These are phyloP conservation scores for Antitype chi DNA, from an alignment of 2,888 invertebrate species.

Conservation along the genomic window DNA sequence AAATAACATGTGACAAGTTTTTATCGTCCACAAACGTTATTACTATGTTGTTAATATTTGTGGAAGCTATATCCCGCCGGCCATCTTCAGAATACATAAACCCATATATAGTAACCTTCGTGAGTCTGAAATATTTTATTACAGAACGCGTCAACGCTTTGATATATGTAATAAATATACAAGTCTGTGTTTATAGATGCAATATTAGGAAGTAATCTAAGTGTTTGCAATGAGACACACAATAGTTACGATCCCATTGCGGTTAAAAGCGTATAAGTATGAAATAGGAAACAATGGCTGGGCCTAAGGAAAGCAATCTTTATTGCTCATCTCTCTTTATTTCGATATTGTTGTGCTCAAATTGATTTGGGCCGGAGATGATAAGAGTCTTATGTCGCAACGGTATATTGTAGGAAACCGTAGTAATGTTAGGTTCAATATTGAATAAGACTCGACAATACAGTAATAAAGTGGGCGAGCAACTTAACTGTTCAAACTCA, in stretches of 20 bases:
- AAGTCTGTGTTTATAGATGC: conserved; percentile 35
- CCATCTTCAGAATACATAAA: conserved; percentile 51
- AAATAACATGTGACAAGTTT: conserved; percentile 17
- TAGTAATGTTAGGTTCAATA: conserved; percentile 83
- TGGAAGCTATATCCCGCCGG: conserved; percentile 34
- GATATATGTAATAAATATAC: conserved; percentile 38
- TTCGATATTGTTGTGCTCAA: conserved; percentile 82
- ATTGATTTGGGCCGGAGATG: conserved; percentile 84
- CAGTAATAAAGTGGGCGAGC: conserved; percentile 75
- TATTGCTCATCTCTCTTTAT: conserved; percentile 82
- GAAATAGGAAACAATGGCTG: conserved; percentile 83
- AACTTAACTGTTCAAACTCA: conserved; percentile 71
- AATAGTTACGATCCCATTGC: conserved; percentile 69
- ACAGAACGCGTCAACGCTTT: conserved; percentile 23
- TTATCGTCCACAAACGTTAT: conserved; percentile 14
- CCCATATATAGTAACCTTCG: conserved; percentile 53
- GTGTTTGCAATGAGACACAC: conserved; percentile 45
- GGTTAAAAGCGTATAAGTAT: conserved; percentile 73
- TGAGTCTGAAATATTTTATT: conserved; percentile 54
- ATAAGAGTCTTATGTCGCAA: conserved; percentile 85
- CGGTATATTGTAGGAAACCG: conserved; percentile 81
- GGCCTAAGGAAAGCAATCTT: conserved; percentile 82
- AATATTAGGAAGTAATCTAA: conserved; percentile 57
- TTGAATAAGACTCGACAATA: conserved; percentile 78
- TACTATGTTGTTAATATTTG: conserved; percentile 36